A percentile compares a stretch with the other conserved stretches of the same genome.
Conservation (phyloP, 2,797 vertebrate species). For the Pseudocheirus occidentalis region DNA sequence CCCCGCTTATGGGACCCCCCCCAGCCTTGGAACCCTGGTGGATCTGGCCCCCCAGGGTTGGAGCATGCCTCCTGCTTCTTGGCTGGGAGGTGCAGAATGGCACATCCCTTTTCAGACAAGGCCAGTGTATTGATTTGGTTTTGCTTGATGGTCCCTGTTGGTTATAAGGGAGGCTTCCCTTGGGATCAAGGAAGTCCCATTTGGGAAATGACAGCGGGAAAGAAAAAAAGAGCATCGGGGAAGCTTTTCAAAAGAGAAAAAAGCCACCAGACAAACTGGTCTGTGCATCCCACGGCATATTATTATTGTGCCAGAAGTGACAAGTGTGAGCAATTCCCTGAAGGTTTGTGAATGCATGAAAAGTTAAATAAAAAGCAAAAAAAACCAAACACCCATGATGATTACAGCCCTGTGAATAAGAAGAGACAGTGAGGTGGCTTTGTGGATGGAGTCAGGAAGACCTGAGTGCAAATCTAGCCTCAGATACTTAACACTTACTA, state of each 20-base stretch:
- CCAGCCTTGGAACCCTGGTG: not conserved
- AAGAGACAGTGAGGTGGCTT: not conserved
- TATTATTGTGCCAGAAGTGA: not conserved
- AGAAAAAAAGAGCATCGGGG: not conserved
- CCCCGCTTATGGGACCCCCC: not conserved
- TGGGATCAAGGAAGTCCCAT: not conserved
- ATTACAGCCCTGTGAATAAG: not conserved
- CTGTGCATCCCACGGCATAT: not conserved
- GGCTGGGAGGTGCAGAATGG: accelerated
- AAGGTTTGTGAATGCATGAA: not conserved
- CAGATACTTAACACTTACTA: no score
- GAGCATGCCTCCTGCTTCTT: not conserved
- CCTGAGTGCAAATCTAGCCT: no score
- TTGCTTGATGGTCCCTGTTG: not conserved
- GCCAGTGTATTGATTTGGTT: not conserved
- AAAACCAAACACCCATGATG: not conserved
- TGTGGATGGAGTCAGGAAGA: no score
- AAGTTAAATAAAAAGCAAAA: not conserved
- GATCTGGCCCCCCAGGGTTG: not conserved
- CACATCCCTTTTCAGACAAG: not conserved
- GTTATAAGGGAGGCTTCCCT: not conserved
- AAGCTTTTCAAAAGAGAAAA: not conserved
- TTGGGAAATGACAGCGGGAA: not conserved
- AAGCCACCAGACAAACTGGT: not conserved
- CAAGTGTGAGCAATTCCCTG: not conserved